Percentiles rank a stretch among this genome's conserved stretches.
phyloP scores from a whole-genome alignment of 2,888 invertebrate genomes.

The Phortica magna region DNA sequence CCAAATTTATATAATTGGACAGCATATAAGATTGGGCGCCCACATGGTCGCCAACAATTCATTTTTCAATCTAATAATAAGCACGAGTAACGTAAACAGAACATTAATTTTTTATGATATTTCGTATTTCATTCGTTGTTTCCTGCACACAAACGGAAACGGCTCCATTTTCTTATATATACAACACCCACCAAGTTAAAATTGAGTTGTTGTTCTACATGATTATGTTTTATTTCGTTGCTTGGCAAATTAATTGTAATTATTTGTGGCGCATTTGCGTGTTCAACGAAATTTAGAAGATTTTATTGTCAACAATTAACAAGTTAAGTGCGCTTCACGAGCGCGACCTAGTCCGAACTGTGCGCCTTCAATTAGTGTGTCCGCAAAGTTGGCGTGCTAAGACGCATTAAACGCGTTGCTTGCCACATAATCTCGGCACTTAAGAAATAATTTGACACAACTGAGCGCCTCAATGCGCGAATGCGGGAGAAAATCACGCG shows the following conservation, averaged over 20 bases:
- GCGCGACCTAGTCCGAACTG: neutral
- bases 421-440: constrained; percentile 18
- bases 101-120: neutral
- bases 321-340: constrained; percentile 46
- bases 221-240: constrained; percentile 32
- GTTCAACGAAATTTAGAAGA: constrained; percentile 51
- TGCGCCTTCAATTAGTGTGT: constrained; percentile 15
- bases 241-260: constrained; percentile 17
- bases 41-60: neutral
- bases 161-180: too few relatives aligned
- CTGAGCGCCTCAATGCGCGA: neutral
- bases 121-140: neutral
- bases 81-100: neutral
- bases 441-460: constrained; percentile 5
- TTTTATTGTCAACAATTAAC: constrained; percentile 67
- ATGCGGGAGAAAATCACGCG: neutral
- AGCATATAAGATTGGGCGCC: too few relatives aligned
- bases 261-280: constrained; percentile 49
- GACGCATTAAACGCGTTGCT: constrained; percentile 57
- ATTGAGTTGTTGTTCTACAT: constrained; percentile 54
- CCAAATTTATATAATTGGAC: too few relatives aligned
- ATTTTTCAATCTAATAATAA: neutral
- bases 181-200: constrained; percentile 41
- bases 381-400: constrained; percentile 55
- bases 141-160: neutral